phyloP scores from a whole-genome alignment of 2,888 invertebrate species.

The Cephus rjabovi region DNA sequence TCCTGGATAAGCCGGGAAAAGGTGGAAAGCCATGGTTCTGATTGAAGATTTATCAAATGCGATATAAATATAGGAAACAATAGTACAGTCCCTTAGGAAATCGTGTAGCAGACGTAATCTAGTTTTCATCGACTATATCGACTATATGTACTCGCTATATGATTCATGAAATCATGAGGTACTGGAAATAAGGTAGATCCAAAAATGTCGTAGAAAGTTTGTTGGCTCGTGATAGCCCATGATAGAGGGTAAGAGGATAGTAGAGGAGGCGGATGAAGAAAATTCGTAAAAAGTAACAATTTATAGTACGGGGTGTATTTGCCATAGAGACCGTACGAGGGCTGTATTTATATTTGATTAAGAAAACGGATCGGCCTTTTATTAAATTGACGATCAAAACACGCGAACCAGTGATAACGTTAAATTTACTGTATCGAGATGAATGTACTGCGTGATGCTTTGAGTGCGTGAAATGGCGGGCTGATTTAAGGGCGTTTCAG shows the following conservation, averaged over 20 bases:
- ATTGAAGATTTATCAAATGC: not conserved
- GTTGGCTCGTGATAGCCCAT: not conserved
- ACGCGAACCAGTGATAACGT: not conserved
- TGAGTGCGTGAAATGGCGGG: not conserved
- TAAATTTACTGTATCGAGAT: not conserved
- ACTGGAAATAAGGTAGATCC: not conserved
- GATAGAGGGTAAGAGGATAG: no score
- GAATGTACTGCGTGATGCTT: not conserved
- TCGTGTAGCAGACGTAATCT: not conserved
- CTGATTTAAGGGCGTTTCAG: not conserved
- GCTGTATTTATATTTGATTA: not conserved
- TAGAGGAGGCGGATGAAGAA: no score
- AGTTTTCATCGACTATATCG: not conserved
- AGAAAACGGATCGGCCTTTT: not conserved
- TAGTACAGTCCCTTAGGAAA: not conserved
- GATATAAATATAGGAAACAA: not conserved
- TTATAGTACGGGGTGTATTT: not conserved
- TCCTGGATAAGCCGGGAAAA: conserved; percentile 39
- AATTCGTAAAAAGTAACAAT: not conserved
- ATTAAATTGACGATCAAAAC: not conserved
- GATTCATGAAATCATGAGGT: not conserved
- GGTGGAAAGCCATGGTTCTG: conserved; percentile 31
- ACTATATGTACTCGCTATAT: not conserved
- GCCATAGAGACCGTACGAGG: not conserved
- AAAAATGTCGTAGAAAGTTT: not conserved